Evolutionary conservation across 2,113 vertebrate species (phyloP), one percentile per base, ranked within the genome.

Genomic region (Eurypyga helias): DNA sequence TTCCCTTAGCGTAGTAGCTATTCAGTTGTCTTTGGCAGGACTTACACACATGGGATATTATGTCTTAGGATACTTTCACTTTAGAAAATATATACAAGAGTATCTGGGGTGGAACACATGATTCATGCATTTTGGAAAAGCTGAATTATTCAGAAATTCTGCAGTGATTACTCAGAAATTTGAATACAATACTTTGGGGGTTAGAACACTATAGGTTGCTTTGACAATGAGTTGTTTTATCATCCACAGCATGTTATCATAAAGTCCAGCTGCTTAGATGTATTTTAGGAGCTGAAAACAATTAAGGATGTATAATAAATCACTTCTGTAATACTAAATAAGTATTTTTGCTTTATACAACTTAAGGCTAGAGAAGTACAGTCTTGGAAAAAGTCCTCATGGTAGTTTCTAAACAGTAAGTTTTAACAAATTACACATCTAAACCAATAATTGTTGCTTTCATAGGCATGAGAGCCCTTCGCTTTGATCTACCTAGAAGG

Each of bases 201-300:
- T 64, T 87, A 52, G 6, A 89, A 28, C 7, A 12, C 5, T 57
- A 2, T 18, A 49, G 16, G 26, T 52, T 80, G 23, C 17, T 76
- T 77, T 77, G 33, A 55, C 9, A 2, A 2, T 25, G 48, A 51
- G 18, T 51, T 65, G 5, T 71, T 92, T 69, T 55, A 8, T 81
- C 55, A 51, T 48, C 20, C 4, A 3, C 7, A 38, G 11, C 2
- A 1, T 46, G 4, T 3, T 71, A 2, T 58, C 2, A 0, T 71
- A 19, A 67, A 77, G 16, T 66, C n/a, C 28, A 71, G 24, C 15
- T 71, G 7, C 46, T n/a, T 9, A 51, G 19, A 54, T 57, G 10
- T 41, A 46, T 82, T 64, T 15, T 43, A 54, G 28, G 81, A 65
- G 19, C 25, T 45, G 6, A 58, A 85, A 89, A 62, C 8, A 48